Evolutionary conservation across 2,113 vertebrate species (phyloP).

Genomic region (Ailurus styani): DNA sequence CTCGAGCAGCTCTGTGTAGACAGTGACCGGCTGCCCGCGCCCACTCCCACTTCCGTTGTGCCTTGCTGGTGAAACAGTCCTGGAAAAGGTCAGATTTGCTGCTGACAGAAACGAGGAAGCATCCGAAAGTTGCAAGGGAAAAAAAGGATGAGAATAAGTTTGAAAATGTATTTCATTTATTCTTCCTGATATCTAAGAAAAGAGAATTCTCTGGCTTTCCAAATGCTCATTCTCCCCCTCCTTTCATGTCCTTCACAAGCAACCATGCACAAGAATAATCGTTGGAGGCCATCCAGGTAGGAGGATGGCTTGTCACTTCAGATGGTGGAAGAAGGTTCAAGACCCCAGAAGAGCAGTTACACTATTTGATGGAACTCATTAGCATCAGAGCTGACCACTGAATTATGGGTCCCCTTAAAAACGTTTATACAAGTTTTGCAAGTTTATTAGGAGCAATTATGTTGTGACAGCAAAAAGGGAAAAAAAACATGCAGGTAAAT

Average conservation of each 20-base stretch:
- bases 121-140: conserved; percentile 38
- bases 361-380: background rate
- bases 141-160: background rate
- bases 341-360: background rate
- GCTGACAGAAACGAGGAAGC: conserved; percentile 37
- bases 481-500: background rate
- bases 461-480: background rate
- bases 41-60: conserved; percentile 77
- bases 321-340: background rate
- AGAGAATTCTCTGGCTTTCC: conserved; percentile 32
- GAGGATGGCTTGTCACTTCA: conserved; percentile 32
- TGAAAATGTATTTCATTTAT: background rate
- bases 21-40: conserved; percentile 58
- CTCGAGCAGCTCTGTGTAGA: conserved; percentile 72
- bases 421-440: background rate
- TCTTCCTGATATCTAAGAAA: background rate
- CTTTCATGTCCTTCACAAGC: background rate
- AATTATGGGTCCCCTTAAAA: background rate
- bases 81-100: conserved; percentile 64
- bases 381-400: background rate
- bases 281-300: conserved; percentile 40
- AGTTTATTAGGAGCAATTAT: background rate
- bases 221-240: background rate
- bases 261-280: background rate
- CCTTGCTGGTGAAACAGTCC: conserved; percentile 51